Percentiles rank a stretch among this genome's conserved stretches.
Evolutionary conservation across 2,113 vertebrate genomes (phyloP).

Genomic region (Chaetodon auriga): DNA sequence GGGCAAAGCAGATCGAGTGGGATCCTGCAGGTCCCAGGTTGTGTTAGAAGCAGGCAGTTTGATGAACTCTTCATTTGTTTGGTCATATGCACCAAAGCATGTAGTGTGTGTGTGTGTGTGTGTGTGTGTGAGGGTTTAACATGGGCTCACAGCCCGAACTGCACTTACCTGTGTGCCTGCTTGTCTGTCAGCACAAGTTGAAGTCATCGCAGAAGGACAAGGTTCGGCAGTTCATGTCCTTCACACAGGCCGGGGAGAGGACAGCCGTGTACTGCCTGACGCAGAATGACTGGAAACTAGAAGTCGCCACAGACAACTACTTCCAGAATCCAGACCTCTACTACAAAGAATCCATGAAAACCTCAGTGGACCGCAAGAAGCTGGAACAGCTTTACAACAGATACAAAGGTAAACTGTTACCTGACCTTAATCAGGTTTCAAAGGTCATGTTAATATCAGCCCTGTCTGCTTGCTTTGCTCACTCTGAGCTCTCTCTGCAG

Average conservation of each 20-base stretch:
- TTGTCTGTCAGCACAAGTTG: slow-evolving; percentile 89
- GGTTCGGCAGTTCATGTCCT: slow-evolving; percentile 95
- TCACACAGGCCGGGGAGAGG: slow-evolving; percentile 93
- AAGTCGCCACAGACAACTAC: slow-evolving; percentile 94
- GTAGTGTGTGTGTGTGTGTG: no score
- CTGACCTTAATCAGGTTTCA: no score
- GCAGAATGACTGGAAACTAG: slow-evolving; percentile 97
- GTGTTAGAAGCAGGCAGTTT: neutral
- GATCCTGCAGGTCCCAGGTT: neutral
- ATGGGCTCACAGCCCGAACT: neutral
- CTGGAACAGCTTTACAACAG: slow-evolving; percentile 93
- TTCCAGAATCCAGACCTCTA: slow-evolving; percentile 92
- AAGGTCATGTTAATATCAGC: neutral
- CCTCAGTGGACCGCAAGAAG: slow-evolving; percentile 92
- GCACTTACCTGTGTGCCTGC: slow-evolving; percentile 21
- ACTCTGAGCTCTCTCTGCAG: slow-evolving; percentile 72
- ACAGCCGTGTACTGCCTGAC: slow-evolving; percentile 93
- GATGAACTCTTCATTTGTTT: neutral
- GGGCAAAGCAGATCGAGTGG: neutral
- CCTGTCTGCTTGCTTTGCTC: neutral
- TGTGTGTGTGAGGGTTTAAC: no score
- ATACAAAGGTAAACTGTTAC: slow-evolving; percentile 89
- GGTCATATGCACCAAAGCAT: neutral
- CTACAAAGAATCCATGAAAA: slow-evolving; percentile 95
- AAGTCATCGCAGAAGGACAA: slow-evolving; percentile 97